Percentiles rank a stretch among this genome's conserved stretches.
phyloP scores from a whole-genome alignment of 1,140 invertebrate species.

The Lanistes nyassanus region DNA sequence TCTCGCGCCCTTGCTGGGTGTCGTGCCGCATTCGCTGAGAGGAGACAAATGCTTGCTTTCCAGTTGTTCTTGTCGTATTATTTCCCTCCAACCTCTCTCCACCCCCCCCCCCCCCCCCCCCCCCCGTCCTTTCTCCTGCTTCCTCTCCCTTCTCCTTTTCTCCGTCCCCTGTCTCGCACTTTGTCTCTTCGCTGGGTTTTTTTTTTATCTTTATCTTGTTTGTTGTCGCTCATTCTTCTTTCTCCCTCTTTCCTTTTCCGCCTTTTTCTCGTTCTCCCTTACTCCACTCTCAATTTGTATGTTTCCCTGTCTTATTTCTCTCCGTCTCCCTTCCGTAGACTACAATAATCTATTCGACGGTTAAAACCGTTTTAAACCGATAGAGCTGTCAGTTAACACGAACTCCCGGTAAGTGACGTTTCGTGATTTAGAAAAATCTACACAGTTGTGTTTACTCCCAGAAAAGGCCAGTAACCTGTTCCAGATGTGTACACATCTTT shows the following conservation, averaged over 20 bases:
- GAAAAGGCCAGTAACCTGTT: neutral
- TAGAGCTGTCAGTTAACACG: too few species aligned
- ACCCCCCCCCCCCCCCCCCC: neutral
- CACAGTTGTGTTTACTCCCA: neutral
- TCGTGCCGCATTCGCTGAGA: too few species aligned
- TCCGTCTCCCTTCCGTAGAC: slow-evolving; percentile 3
- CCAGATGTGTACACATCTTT: neutral
- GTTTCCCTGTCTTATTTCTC: neutral
- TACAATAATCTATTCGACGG: too few species aligned
- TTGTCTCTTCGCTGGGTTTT: neutral
- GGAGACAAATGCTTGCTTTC: too few species aligned
- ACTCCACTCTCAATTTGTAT: neutral
- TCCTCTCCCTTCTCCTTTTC: neutral
- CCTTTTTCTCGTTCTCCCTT: slow-evolving; percentile 6
- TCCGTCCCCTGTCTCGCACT: neutral
- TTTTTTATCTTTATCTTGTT: neutral
- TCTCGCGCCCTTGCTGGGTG: too few species aligned
- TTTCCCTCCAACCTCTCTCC: too few species aligned
- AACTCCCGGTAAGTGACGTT: neutral
- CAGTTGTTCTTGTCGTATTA: too few species aligned
- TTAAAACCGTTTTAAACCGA: too few species aligned
- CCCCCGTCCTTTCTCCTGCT: neutral
- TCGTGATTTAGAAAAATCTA: neutral
- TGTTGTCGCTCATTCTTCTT: neutral
- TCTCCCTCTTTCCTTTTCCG: slow-evolving; percentile 3